phyloP scores from a whole-genome alignment of 2,888 invertebrate species.

The Pyrocoelia pectoralis region DNA sequence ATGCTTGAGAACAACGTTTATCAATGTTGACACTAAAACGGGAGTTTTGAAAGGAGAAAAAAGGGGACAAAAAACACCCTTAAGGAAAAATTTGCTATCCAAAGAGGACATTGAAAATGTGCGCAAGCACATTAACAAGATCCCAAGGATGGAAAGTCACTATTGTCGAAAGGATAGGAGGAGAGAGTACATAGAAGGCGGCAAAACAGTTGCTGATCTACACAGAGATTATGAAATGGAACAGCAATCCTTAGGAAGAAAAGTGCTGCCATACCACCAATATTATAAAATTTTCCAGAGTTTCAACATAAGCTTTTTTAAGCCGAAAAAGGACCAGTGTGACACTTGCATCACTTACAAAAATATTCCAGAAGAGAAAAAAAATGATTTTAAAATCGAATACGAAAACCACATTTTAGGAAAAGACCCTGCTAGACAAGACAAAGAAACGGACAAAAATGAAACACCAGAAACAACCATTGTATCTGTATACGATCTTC shows the following conservation, averaged over 20 bases:
- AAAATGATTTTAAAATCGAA: too few species aligned
- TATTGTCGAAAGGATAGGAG: neutral
- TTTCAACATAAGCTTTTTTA: neutral
- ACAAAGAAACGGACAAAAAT: neutral
- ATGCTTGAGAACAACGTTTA: too few species aligned
- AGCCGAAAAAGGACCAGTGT: neutral
- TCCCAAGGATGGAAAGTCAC: neutral
- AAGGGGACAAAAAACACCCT: too few species aligned
- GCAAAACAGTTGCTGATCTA: too few species aligned
- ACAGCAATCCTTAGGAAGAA: too few species aligned
- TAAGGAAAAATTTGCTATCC: too few species aligned
- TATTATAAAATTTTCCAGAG: neutral
- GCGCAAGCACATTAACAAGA: too few species aligned
- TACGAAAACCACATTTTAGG: too few species aligned
- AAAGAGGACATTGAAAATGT: too few species aligned
- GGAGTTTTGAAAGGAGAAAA: too few species aligned
- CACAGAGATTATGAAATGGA: too few species aligned
- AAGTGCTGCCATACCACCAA: neutral
- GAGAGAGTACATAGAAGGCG: neutral
- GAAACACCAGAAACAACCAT: neutral
- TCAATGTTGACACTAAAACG: too few species aligned
- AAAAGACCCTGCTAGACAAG: neutral
- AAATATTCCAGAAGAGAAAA: neutral
- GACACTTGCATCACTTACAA: neutral
- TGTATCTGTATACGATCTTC: neutral